Conservation (phyloP, 2,113 vertebrate genomes). For the Merops nubicus region DNA sequence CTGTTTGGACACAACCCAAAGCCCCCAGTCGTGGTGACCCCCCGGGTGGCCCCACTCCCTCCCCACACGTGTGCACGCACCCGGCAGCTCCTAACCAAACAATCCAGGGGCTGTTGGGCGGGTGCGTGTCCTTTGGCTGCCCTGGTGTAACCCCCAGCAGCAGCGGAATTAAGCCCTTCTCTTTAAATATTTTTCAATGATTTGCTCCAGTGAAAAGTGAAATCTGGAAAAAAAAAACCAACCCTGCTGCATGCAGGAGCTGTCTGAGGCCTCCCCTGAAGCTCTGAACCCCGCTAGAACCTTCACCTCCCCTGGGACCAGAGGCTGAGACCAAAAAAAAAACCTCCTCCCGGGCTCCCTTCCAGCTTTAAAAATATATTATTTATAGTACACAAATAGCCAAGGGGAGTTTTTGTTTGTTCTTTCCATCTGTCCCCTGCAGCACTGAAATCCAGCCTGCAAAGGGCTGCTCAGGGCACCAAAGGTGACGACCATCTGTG, state of each 20-base stretch:
- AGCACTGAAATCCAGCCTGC: background rate
- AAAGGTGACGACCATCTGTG: background rate
- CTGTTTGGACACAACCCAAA: conserved; percentile 62
- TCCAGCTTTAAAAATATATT: conserved; percentile 33
- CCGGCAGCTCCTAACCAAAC: conserved; percentile 44
- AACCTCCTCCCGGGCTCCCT: background rate
- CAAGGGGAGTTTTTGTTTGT: conserved; percentile 4
- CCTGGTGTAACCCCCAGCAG: conserved; percentile 43
- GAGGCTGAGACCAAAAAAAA: background rate
- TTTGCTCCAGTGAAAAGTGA: background rate
- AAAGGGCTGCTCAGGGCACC: background rate
- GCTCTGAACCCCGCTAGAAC: background rate
- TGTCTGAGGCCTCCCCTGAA: background rate
- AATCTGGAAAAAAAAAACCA: background rate
- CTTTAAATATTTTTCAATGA: conserved; percentile 51
- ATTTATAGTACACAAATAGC: background rate
- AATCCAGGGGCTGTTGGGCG: conserved; percentile 20
- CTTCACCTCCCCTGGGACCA: background rate
- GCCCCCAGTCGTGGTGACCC: background rate
- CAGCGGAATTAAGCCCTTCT: conserved; percentile 34
- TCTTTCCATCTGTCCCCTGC: conserved; percentile 5
- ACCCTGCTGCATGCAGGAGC: background rate
- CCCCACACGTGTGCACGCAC: background rate
- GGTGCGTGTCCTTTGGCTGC: conserved; percentile 54
- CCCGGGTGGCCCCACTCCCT: background rate